These are phyloP conservation scores for Desmophyllum pertusum DNA, from an alignment of 92 coral and sea anemone genomes.

Conservation along the genomic window DNA sequence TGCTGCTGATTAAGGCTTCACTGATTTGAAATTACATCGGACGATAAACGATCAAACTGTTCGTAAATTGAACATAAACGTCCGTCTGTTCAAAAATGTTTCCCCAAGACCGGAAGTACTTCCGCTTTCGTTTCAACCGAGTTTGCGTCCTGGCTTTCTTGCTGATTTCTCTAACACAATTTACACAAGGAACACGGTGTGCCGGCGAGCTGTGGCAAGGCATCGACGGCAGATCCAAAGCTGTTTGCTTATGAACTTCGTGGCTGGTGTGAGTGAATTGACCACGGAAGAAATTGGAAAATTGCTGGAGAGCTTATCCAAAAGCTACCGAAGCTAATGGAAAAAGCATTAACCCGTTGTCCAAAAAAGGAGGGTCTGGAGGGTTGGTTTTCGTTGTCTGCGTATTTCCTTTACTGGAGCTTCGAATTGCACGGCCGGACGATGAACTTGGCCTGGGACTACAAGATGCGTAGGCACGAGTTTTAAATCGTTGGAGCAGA, in stretches of 20 bases:
- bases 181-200: no score
- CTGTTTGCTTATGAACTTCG: neutral
- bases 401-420: neutral
- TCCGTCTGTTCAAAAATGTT: neutral
- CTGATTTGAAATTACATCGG: neutral
- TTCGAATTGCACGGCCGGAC: neutral
- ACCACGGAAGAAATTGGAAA: no score
- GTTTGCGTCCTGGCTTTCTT: neutral
- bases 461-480: neutral
- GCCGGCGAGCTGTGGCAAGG: neutral
- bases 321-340: neutral
- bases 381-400: constrained; percentile 1
- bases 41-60: neutral
- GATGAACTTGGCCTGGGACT: no score
- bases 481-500: no score
- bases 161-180: neutral
- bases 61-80: neutral
- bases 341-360: neutral
- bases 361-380: neutral
- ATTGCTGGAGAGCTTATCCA: no score
- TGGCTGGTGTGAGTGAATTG: neutral
- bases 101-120: no score
- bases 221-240: neutral
- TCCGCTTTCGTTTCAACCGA: neutral
- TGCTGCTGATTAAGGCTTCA: neutral